Conservation (phyloP, 2,797 vertebrate species). For the Nyctibius grandis region DNA sequence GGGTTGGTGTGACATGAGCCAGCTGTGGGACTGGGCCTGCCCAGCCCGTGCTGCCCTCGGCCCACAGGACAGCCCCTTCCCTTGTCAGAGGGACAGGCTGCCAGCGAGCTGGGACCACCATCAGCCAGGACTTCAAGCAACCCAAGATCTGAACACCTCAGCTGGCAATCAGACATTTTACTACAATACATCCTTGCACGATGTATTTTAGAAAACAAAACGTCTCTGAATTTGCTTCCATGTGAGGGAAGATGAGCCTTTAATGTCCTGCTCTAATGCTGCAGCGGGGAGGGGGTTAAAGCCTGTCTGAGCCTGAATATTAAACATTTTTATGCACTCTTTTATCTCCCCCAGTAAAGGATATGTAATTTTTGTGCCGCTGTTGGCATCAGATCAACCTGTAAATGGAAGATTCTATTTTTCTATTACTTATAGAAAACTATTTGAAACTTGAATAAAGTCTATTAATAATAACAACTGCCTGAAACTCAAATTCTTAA, state of each 20-base stretch:
- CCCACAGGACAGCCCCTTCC: fast-evolving
- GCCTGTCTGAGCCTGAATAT: neutral
- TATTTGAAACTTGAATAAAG: slow-evolving; percentile 41
- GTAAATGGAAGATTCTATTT: slow-evolving; percentile 42
- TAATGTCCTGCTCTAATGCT: neutral
- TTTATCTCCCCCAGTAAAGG: neutral
- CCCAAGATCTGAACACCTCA: fast-evolving
- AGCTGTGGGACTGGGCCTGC: fast-evolving
- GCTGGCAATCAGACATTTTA: neutral
- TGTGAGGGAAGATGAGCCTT: neutral
- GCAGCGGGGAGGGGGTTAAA: neutral
- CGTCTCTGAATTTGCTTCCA: neutral
- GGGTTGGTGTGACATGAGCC: fast-evolving
- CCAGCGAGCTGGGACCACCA: fast-evolving
- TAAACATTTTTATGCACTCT: neutral
- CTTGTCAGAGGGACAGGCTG: too few relatives aligned
- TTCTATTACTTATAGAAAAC: slow-evolving; percentile 13
- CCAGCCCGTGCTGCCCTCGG: neutral
- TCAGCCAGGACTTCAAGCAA: neutral
- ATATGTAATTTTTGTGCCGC: neutral
- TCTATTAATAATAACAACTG: neutral
- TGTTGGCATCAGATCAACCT: neutral
- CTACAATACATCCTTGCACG: neutral
- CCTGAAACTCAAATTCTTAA: neutral
- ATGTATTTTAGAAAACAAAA: too few relatives aligned